phyloP scores from a whole-genome alignment of 2,797 vertebrate genomes.

The Sebastes taczanowskii region DNA sequence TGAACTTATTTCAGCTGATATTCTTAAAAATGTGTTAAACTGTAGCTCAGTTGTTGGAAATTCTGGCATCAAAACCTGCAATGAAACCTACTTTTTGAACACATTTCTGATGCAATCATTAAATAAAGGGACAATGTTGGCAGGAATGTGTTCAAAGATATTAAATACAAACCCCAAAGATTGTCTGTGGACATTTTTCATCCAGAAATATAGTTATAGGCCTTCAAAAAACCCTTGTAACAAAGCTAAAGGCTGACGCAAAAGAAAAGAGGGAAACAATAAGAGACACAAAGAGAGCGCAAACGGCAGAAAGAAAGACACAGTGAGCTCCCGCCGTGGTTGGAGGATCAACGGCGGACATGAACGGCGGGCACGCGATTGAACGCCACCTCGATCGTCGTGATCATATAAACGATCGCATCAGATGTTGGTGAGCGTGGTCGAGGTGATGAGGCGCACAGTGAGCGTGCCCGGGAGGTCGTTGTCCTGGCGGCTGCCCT shows the following conservation, averaged over 20 bases:
- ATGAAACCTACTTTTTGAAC: not conserved
- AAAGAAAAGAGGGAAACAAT: not conserved
- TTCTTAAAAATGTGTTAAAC: not conserved
- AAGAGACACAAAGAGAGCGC: constrained; percentile 16
- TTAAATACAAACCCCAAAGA: not conserved
- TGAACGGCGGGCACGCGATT: not conserved
- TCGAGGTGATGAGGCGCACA: constrained; percentile 89
- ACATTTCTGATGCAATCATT: not conserved
- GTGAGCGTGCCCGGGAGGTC: constrained; percentile 90
- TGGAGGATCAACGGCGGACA: not conserved
- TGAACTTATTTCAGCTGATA: not conserved
- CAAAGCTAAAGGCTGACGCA: not conserved
- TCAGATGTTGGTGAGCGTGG: constrained; percentile 90
- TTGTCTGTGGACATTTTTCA: not conserved
- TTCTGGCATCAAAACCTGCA: constrained; percentile 1
- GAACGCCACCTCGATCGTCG: not conserved
- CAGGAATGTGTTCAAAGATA: constrained; percentile 31
- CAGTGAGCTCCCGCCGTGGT: constrained; percentile 10
- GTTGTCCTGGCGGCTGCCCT: constrained; percentile 85
- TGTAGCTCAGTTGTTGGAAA: constrained; percentile 5
- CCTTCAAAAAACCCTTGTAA: not conserved
- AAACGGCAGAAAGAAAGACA: constrained; percentile 22
- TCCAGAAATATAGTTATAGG: not conserved
- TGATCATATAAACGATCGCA: not conserved
- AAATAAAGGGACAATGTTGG: not conserved